Conservation (phyloP, 2,797 vertebrate species). For the Oceanodroma leucorhoa region DNA sequence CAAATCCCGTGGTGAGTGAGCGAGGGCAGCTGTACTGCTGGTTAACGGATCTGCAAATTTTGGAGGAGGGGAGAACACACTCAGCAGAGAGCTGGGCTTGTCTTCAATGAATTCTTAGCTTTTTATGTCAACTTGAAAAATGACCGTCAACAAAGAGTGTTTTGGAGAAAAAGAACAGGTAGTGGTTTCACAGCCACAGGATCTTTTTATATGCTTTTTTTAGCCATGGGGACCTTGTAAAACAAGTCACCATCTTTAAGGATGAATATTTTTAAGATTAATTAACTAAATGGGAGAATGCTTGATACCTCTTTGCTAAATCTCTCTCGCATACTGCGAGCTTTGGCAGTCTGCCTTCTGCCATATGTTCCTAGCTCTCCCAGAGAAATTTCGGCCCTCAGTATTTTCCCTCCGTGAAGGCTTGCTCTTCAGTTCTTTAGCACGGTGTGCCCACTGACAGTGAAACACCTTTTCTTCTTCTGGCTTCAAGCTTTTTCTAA, state of each 20-base stretch:
- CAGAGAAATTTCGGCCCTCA: not conserved
- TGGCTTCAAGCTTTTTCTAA: not conserved
- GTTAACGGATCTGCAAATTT: not conserved
- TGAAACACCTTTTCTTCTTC: not conserved
- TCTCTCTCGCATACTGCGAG: not conserved
- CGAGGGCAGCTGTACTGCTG: not conserved
- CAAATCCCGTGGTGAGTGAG: not conserved
- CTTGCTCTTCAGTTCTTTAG: not conserved
- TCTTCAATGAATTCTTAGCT: not conserved
- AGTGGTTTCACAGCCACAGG: not conserved
- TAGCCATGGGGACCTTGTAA: not conserved
- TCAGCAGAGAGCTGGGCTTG: not conserved
- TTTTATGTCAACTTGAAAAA: not conserved
- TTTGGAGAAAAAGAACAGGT: not conserved
- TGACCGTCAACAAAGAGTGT: not conserved
- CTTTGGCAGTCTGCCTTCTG: conserved; percentile 23
- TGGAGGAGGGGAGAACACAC: not conserved
- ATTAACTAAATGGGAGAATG: not conserved
- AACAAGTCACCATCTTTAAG: not conserved
- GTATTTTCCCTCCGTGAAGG: not conserved
- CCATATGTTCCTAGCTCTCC: conserved; percentile 11
- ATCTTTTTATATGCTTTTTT: not conserved
- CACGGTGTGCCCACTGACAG: not conserved
- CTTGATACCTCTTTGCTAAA: not conserved
- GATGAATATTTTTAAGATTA: not conserved